Conservation (phyloP, 2,888 invertebrate genomes). For the Rhorus exstirpatorius region DNA sequence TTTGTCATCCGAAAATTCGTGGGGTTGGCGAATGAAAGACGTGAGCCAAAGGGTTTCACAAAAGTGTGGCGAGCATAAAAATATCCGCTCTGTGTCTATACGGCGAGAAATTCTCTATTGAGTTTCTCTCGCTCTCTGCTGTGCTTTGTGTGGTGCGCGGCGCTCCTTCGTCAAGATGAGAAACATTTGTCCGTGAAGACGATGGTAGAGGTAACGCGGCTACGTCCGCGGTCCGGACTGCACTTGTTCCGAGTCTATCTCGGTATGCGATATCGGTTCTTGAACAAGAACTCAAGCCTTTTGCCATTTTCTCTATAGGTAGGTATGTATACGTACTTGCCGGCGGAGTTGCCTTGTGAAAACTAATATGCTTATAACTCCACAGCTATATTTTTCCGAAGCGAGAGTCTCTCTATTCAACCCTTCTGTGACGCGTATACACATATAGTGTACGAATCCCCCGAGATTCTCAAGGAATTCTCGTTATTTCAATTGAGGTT, state of each 20-base stretch:
- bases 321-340: not conserved
- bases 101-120: constrained; percentile 39
- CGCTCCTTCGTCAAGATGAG: not conserved
- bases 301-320: constrained; percentile 16
- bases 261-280: constrained; percentile 48
- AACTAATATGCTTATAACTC: no score
- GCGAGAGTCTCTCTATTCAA: no score
- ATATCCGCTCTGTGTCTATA: constrained; percentile 52
- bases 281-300: constrained; percentile 28
- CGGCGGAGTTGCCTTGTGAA: no score
- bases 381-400: no score
- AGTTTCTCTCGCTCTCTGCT: constrained; percentile 25
- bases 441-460: constrained; percentile 1
- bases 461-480: not conserved
- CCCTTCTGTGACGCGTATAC: no score
- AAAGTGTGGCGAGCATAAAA: constrained; percentile 56
- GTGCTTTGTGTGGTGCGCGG: not conserved
- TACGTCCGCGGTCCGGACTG: constrained; percentile 22
- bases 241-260: constrained; percentile 41
- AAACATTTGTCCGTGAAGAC: constrained; percentile 38
- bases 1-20: constrained; percentile 54
- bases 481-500: constrained; percentile 14
- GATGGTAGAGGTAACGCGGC: constrained; percentile 7
- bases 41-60: constrained; percentile 52
- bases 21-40: not conserved